Conservation (phyloP, 92 coral and sea anemone genomes). For the Plumapathes pennacea region DNA sequence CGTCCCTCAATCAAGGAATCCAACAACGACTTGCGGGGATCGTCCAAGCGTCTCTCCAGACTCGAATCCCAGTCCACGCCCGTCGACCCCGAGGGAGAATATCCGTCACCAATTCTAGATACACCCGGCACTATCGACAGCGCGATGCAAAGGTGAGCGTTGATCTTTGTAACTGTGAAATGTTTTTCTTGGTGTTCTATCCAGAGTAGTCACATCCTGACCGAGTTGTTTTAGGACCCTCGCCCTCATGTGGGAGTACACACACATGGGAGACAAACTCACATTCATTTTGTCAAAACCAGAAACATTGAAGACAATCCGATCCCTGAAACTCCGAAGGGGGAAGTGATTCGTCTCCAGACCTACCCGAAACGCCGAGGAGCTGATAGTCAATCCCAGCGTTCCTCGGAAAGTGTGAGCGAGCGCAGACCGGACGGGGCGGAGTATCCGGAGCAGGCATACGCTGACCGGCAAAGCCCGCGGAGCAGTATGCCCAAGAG, state of each 20-base stretch:
- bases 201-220: too few relatives aligned
- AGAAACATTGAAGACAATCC: slow-evolving; percentile 75
- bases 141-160: slow-evolving; percentile 37
- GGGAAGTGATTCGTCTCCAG: slow-evolving; percentile 62
- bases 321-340: slow-evolving; percentile 67
- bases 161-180: too few relatives aligned
- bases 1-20: slow-evolving; percentile 87
- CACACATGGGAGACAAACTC: too few relatives aligned
- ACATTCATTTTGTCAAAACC: background rate
- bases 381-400: slow-evolving; percentile 49
- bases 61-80: slow-evolving; percentile 59
- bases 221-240: too few relatives aligned
- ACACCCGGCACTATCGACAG: slow-evolving; percentile 63
- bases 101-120: slow-evolving; percentile 72
- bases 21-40: slow-evolving; percentile 69
- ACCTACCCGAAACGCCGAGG: slow-evolving; percentile 64
- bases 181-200: too few relatives aligned
- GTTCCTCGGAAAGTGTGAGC: slow-evolving; percentile 55
- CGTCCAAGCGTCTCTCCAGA: slow-evolving; percentile 82
- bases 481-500: slow-evolving; percentile 38
- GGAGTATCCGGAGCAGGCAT: slow-evolving; percentile 73
- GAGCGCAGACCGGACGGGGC: slow-evolving; percentile 99
- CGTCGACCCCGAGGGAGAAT: slow-evolving; percentile 47
- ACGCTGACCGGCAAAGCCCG: slow-evolving; percentile 51
- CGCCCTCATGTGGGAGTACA: too few relatives aligned